Evolutionary conservation across 2,113 vertebrate genomes (phyloP), one percentile per base, ranked within the genome.

Genomic region (Petrocephalus microphthalmus): DNA sequence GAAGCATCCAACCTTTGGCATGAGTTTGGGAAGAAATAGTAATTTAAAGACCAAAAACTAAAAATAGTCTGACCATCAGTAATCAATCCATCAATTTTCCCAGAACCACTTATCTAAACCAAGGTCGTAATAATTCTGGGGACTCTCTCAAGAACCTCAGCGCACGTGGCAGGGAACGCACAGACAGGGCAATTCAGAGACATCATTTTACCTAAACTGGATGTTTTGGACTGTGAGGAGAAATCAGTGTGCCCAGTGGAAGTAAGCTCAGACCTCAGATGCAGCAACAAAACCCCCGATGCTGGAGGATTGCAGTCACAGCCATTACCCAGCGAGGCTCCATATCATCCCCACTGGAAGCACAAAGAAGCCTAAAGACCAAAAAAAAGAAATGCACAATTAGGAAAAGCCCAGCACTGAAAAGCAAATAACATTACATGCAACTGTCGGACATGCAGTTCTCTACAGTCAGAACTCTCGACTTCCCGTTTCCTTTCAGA

Each of bases 51-150:
- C 33, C 29, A 42, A 42, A 42, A 78, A 42, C 15, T 17, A 78
- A 78, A 78, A 33, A 78, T 78, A 42, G 33, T 78, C 33, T 78
- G 33, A 78, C 71, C 71, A 78, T 78, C 37, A 19, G 71, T 78
- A 42, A 78, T 42, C 71, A 78, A 78, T 78, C 71, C 71, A 78
- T 78, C 71, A 78, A 78, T 78, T 78, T 78, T 78, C 71, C 71
- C 71, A 78, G 71, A 78, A 78, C 29, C 71, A 78, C 71, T 78
- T 42, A 78, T 78, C 71, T 42, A 37, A 74, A 42, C 33, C 71
- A 78, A 78, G 71, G 71, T 33, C 71, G 5, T 42, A 19, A 78
- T 5, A 33, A 78, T 78, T 19, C 71, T 78, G 71, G 1, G 33
- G 15, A 29, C 33, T 78, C 67, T 74, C 71, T 42, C 29, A 74